Base-by-base conservation (phyloP, 1,140 invertebrate species). In the Campoletis sonorensis region DNA sequence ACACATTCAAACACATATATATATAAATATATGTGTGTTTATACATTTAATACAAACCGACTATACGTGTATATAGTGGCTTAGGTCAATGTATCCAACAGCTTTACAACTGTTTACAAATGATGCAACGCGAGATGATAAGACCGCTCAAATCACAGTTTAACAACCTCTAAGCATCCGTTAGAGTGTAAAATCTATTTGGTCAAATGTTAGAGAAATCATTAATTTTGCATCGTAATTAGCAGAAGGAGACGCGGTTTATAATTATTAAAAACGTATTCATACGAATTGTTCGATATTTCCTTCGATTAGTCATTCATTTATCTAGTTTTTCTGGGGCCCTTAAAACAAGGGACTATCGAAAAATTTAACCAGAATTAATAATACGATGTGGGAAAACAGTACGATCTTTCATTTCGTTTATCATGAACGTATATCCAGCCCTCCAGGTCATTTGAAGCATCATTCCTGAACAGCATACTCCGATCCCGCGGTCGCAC, bases 71-170 rank as follows among this genome's bases (percentile, higher is more conserved):
- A 54, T n/a, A 33, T 33, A 2, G 30, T 51, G 11, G 51, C 8
- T 54, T 54, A 54, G 51, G 18, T 11, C 18, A 54, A 54, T 54
- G 51, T 54, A 54, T 54, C 51, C 4, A n/a, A 11, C 51, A 54
- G 51, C 16, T 54, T 54, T 54, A 54, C 51, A 54, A 21, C 51
- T 54, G 51, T 54, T 54, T 54, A 21, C 51, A n/a, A 54, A 54
- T 54, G n/a, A 54, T 54, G n/a, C 16, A n/a, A 54, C 16, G 18
- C 51, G 16, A 54, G 3, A 21, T 5, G 51, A 54, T 54, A 54
- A 54, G 51, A 54, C 51, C 11, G 10, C 18, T 54, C 7, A 21
- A n/a, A 54, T 54, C n/a, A n/a, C 16, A 54, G n/a, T 8, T 54
- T 54, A 54, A 54, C 51, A n/a, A 54, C 51, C 51, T n/a, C 51